Base-by-base conservation (phyloP, 2,797 vertebrate species). In the Cuculus canorus region DNA sequence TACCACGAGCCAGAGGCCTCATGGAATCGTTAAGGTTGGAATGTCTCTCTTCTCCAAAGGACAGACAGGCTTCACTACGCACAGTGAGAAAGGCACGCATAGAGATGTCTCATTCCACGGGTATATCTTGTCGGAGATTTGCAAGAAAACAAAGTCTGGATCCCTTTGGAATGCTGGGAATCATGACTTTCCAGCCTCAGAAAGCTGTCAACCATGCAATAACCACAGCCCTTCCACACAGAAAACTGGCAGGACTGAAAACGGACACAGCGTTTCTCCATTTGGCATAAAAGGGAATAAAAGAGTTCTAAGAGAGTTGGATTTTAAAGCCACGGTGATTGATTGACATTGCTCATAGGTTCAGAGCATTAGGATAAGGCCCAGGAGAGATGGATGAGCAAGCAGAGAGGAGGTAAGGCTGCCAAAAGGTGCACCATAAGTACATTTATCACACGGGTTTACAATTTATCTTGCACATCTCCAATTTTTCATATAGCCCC, bases 391-490 rank as follows among this genome's bases (percentile, higher is more conserved):
- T 64, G 85, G 91, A 96, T 97, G 92, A 96, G 85, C 3, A 0
- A 96, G 87, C 85, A 86, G 87, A 88, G 63, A 95, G 93, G 92
- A 93, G 92, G 89, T 90, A 95, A 92, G 66, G 59, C 91, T 95
- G 95, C 92, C 93, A 93, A 93, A 96, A 96, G 85, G 85, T 96
- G 76, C 73, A 25, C 84, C 93, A 95, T 92, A 96, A 94, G 79
- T 94, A 90, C 93, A 96, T 96, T 95, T 94, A 95, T 96, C 93
- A 96, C 82, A 53, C 93, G 73, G 92, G 8, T 91, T 89, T 91
- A 70, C 28, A 94, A 96, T 95, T 93, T 59, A 90, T 96, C 95
- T 92, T 91, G 4, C 25, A 25, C 12, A 73, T 63, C 95, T 91
- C 63, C 77, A 79, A 28, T 95, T 89, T 79, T 92, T 93, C 89